These are phyloP conservation scores for Rynchops niger DNA, from an alignment of 2,113 vertebrate genomes.

Conservation along the genomic window DNA sequence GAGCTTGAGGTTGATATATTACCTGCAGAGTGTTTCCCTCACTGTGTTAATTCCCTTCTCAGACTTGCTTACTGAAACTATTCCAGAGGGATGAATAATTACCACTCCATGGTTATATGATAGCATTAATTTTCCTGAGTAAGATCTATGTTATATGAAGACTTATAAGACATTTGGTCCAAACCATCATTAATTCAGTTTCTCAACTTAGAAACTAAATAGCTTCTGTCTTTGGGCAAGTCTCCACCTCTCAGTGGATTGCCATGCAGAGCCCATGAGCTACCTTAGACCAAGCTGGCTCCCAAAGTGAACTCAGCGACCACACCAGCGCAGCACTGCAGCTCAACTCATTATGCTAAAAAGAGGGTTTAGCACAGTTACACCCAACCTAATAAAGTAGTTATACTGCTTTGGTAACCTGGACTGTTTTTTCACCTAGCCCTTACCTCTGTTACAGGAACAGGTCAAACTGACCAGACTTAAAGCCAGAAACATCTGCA, in stretches of 20 bases:
- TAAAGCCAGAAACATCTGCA: neutral
- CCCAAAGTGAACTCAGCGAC: neutral
- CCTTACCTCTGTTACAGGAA: neutral
- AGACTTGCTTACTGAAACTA: neutral
- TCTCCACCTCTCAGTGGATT: neutral
- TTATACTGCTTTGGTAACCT: neutral
- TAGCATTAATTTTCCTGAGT: constrained; percentile 22
- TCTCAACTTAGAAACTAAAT: constrained; percentile 28
- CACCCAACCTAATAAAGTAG: neutral
- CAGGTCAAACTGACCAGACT: neutral
- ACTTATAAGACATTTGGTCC: neutral
- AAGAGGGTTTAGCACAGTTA: neutral
- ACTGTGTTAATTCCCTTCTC: constrained; percentile 3
- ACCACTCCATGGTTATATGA: neutral
- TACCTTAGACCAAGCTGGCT: neutral
- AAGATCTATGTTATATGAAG: neutral
- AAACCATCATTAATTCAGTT: constrained; percentile 45
- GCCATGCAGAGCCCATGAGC: neutral
- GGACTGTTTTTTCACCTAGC: neutral
- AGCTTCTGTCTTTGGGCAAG: constrained; percentile 30
- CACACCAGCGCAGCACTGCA: neutral
- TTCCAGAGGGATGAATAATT: constrained; percentile 30
- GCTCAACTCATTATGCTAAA: neutral
- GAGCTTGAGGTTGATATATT: neutral
- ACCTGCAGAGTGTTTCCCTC: neutral